phyloP scores from a whole-genome alignment of 2,888 invertebrate genomes.

The Caenorhabditis parvicauda region DNA sequence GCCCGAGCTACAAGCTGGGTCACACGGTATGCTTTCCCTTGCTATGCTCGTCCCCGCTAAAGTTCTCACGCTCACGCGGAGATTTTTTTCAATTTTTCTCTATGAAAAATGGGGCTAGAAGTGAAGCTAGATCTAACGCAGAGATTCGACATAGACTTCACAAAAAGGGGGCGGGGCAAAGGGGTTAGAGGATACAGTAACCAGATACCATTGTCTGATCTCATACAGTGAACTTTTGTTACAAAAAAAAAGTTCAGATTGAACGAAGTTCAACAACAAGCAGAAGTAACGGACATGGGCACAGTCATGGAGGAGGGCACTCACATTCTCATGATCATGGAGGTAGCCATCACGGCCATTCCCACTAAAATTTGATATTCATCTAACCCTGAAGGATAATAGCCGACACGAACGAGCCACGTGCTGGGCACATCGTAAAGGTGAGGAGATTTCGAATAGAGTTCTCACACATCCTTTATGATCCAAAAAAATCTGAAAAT shows the following conservation, averaged over 20 bases:
- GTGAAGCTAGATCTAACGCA: no score
- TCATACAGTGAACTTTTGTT: background rate
- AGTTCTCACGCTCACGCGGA: background rate
- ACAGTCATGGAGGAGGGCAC: slow-evolving; percentile 9
- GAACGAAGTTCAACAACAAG: slow-evolving; percentile 21
- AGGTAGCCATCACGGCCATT: slow-evolving; percentile 22
- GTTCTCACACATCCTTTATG: no score
- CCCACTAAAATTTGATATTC: slow-evolving; percentile 51
- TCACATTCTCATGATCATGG: slow-evolving; percentile 25
- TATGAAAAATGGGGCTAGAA: slow-evolving; percentile 3
- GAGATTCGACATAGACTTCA: no score
- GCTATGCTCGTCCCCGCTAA: no score
- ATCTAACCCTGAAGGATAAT: no score
- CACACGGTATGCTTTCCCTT: slow-evolving; percentile 24
- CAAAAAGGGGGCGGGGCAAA: no score
- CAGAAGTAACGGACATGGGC: slow-evolving; percentile 8
- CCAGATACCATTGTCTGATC: background rate
- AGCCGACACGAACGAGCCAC: no score
- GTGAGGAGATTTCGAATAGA: no score
- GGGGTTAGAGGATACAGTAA: no score
- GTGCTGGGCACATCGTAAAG: no score
- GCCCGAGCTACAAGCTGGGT: slow-evolving; percentile 31
- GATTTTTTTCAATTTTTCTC: background rate
- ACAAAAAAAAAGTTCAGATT: slow-evolving; percentile 7
- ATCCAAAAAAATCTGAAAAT: no score